phyloP scores from a whole-genome alignment of 2,888 invertebrate genomes.

The Drosophila prostipennis region DNA sequence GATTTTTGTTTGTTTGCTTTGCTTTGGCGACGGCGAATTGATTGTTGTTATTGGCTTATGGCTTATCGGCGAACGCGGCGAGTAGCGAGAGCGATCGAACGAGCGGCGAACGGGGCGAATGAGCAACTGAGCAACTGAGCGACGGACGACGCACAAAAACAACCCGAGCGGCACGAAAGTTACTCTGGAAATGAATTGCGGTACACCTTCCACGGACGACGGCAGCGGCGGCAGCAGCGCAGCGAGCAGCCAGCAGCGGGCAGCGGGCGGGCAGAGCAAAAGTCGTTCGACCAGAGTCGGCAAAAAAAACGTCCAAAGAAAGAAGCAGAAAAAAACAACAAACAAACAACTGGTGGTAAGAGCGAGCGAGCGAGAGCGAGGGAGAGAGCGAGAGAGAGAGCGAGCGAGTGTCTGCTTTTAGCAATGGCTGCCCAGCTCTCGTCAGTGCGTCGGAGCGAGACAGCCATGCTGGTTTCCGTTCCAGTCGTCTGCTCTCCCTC shows the following conservation, averaged over 20 bases:
- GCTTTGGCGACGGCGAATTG: constrained; percentile 37
- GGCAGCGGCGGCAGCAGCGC: constrained; percentile 50
- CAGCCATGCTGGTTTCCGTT: not conserved
- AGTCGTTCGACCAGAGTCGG: constrained; percentile 73
- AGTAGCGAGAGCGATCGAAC: constrained; percentile 47
- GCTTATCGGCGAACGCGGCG: constrained; percentile 62
- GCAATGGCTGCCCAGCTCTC: constrained; percentile 60
- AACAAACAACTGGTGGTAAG: constrained; percentile 12
- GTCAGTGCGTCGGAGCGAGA: constrained; percentile 27
- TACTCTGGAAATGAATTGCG: constrained; percentile 83
- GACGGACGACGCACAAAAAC: constrained; percentile 74
- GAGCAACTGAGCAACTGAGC: constrained; percentile 53
- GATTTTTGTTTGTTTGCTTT: constrained; percentile 29
- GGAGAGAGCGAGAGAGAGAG: constrained; percentile 15
- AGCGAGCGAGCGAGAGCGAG: constrained; percentile 25
- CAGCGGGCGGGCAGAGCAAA: constrained; percentile 58
- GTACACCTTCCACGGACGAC: constrained; percentile 71
- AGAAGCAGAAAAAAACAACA: constrained; percentile 16
- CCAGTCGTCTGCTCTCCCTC: constrained; percentile 19
- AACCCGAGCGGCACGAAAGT: constrained; percentile 83
- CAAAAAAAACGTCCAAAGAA: constrained; percentile 12
- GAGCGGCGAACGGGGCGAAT: constrained; percentile 29
- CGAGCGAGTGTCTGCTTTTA: constrained; percentile 52
- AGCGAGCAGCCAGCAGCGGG: constrained; percentile 33
- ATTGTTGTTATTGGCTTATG: constrained; percentile 27